A percentile compares a stretch with the other conserved stretches of the same genome.
Conservation (phyloP, 2,797 vertebrate species). For the Malacoctenus gilli region DNA sequence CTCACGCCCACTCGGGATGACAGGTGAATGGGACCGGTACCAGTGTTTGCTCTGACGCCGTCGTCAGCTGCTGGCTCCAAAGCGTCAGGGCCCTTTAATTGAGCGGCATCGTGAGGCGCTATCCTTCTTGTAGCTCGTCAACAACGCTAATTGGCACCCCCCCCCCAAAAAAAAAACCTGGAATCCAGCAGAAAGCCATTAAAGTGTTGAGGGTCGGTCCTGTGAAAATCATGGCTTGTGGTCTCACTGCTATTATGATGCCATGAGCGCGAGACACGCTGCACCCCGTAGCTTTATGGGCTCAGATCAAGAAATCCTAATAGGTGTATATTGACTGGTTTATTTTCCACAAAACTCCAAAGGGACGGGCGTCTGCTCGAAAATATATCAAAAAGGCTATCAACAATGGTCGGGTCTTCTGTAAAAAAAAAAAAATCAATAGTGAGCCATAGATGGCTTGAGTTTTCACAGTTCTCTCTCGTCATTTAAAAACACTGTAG, state of each 20-base stretch:
- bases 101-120: constrained; percentile 86
- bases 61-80: constrained; percentile 92
- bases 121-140: constrained; percentile 89
- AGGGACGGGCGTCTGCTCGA: constrained; percentile 91
- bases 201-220: constrained; percentile 61
- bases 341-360: constrained; percentile 90
- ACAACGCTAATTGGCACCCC: constrained; percentile 97
- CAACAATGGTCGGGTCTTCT: constrained; percentile 96
- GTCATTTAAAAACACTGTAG: constrained; percentile 97
- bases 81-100: constrained; percentile 71
- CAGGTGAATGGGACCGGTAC: constrained; percentile 90
- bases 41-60: constrained; percentile 83
- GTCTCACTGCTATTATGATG: constrained; percentile 90
- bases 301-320: constrained; percentile 99
- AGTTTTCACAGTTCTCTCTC: constrained; percentile 99
- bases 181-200: constrained; percentile 77
- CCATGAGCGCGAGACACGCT: constrained; percentile 92
- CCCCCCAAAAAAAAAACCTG: constrained; percentile 84
- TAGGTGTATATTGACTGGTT: constrained; percentile 99
- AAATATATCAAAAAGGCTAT: constrained; percentile 99
- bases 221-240: constrained; percentile 54
- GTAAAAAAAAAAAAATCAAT: constrained; percentile 99
- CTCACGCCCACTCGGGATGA: constrained; percentile 87
- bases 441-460: constrained; percentile 98
- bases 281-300: constrained; percentile 90